Conservation (phyloP, 1,140 invertebrate species). For the Macrobrachium nipponense region DNA sequence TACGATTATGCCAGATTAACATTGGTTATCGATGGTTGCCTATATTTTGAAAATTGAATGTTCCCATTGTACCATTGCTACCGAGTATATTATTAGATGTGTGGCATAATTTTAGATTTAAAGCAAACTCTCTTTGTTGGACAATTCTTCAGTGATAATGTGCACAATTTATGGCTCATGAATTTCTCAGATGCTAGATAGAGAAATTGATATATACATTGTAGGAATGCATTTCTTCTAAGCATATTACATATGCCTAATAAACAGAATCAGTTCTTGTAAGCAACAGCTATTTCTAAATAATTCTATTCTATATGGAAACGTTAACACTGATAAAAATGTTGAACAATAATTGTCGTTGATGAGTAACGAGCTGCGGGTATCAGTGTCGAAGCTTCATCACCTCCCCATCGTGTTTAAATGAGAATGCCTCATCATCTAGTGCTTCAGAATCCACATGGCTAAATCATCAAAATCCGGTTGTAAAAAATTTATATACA, state of each 20-base stretch:
- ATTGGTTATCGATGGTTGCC: constrained; percentile 58
- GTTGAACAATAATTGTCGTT: constrained; percentile 27
- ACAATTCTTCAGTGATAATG: constrained; percentile 61
- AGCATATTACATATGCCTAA: constrained; percentile 59
- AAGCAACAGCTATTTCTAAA: constrained; percentile 55
- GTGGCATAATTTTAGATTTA: constrained; percentile 62
- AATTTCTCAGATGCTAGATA: constrained; percentile 59
- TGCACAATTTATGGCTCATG: constrained; percentile 60
- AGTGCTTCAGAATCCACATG: constrained; percentile 29
- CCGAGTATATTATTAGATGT: constrained; percentile 60
- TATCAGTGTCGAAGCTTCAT: constrained; percentile 28
- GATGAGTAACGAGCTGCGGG: constrained; percentile 19
- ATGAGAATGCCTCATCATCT: constrained; percentile 37
- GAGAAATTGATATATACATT: constrained; percentile 52
- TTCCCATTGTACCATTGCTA: constrained; percentile 59
- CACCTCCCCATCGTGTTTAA: constrained; percentile 43
- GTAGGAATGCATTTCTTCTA: constrained; percentile 58
- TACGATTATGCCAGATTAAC: constrained; percentile 52
- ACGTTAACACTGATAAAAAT: constrained; percentile 27
- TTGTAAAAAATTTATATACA: constrained; percentile 38
- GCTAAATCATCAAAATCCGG: constrained; percentile 53
- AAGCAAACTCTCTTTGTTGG: constrained; percentile 58
- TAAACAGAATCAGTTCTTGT: constrained; percentile 46
- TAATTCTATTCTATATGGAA: constrained; percentile 31
- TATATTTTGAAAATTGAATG: constrained; percentile 62